Conservation (phyloP, 2,888 invertebrate species). For the Ophonus ardosiacus region DNA sequence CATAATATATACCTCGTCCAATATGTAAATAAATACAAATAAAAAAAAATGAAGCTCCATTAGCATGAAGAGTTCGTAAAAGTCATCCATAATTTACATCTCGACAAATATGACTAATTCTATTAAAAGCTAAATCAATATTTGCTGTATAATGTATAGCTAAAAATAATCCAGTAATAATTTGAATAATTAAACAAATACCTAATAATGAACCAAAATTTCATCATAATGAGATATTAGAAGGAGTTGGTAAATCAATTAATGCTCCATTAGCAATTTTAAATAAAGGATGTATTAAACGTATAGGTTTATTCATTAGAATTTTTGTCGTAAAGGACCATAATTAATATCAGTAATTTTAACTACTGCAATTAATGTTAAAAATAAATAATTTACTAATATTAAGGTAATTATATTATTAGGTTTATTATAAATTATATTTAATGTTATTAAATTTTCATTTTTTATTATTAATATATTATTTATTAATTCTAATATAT, state of each 20-base stretch:
- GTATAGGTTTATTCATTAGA: constrained; percentile 78
- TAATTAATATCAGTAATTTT: constrained; percentile 80
- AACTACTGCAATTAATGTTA: constrained; percentile 76
- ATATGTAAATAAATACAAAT: constrained; percentile 84
- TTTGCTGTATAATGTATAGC: constrained; percentile 84
- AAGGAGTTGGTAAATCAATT: constrained; percentile 80
- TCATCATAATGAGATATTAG: constrained; percentile 82
- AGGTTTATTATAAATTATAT: constrained; percentile 6
- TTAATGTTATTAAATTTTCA: constrained; percentile 73
- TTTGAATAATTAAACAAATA: constrained; percentile 78
- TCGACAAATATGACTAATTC: constrained; percentile 83
- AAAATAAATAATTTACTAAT: constrained; percentile 80
- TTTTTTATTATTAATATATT: constrained; percentile 43
- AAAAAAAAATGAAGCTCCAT: constrained; percentile 86
- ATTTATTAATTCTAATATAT: constrained; percentile 9
- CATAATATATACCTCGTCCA: constrained; percentile 81
- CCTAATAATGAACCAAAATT: constrained; percentile 84
- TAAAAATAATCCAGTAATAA: constrained; percentile 83
- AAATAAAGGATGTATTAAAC: constrained; percentile 77
- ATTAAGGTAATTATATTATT: constrained; percentile 76
- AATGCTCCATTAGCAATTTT: constrained; percentile 81
- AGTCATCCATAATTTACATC: constrained; percentile 85
- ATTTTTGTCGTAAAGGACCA: constrained; percentile 77
- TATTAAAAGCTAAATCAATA: constrained; percentile 81
- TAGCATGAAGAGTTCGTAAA: constrained; percentile 78